phyloP scores from a whole-genome alignment of 2,797 vertebrate genomes.

The Microchirus variegatus region DNA sequence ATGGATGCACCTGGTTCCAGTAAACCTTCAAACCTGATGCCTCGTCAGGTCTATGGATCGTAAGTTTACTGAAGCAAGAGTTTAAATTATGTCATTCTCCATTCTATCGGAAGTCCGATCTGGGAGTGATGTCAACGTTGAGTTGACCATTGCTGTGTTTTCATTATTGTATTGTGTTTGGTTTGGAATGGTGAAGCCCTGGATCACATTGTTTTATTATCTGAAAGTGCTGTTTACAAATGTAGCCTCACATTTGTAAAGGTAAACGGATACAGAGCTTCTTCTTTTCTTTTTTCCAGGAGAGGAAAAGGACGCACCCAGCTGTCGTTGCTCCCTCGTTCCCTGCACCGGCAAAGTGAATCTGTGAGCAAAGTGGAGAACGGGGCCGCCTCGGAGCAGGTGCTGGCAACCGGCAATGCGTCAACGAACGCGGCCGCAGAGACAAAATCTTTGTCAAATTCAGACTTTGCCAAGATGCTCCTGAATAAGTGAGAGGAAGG shows the following conservation, averaged over 20 bases:
- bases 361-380: conserved; percentile 85
- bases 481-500: conserved; percentile 87
- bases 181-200: no score
- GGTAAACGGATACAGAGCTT: not conserved
- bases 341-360: conserved; percentile 84
- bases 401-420: conserved; percentile 36
- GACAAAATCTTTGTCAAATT: conserved; percentile 91
- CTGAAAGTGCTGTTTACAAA: no score
- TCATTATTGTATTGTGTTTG: no score
- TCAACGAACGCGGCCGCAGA: conserved; percentile 54
- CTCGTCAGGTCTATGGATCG: conserved; percentile 86
- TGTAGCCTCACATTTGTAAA: not conserved
- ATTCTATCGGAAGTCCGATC: not conserved
- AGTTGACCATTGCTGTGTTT: no score
- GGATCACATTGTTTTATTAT: no score
- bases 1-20: conserved; percentile 72
- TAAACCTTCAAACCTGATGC: conserved; percentile 57
- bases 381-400: conserved; percentile 78
- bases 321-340: conserved; percentile 91
- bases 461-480: conserved; percentile 95
- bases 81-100: not conserved
- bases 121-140: no score
- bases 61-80: conserved; percentile 76
- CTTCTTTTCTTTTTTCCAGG: conserved; percentile 64
- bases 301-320: conserved; percentile 94